Conservation (phyloP, 2,113 vertebrate species). For the Phodopus roborovskii region DNA sequence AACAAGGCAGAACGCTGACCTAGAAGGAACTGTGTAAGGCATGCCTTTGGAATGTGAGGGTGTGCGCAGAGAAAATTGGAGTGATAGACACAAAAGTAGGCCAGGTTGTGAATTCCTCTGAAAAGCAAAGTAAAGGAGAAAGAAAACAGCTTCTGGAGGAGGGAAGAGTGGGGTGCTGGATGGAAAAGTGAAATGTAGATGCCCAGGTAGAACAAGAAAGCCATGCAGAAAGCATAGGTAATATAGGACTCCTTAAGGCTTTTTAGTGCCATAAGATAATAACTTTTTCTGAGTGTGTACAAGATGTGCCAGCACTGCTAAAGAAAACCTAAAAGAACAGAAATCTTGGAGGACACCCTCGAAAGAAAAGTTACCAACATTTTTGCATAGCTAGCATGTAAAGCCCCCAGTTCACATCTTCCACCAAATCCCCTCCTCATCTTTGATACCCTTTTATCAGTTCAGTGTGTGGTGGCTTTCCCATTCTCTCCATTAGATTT, state of each 20-base stretch:
- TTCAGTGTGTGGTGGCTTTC: neutral
- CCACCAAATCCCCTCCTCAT: neutral
- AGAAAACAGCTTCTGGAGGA: neutral
- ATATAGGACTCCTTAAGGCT: neutral
- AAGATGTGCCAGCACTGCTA: neutral
- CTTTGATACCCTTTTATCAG: neutral
- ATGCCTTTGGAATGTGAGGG: neutral
- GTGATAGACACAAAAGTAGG: neutral
- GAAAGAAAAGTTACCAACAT: neutral
- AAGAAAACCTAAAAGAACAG: neutral
- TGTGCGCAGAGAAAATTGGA: neutral
- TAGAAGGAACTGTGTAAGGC: neutral
- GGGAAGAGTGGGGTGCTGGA: neutral
- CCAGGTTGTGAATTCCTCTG: neutral
- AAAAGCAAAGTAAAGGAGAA: neutral
- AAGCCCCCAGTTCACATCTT: neutral
- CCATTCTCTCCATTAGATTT: neutral
- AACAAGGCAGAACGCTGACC: neutral
- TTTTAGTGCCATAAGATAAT: neutral
- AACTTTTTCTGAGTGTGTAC: neutral
- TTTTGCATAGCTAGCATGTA: neutral
- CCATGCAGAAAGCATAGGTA: neutral
- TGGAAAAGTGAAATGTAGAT: neutral
- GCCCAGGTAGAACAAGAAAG: rapidly evolving
- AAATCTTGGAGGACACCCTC: neutral